phyloP scores from a whole-genome alignment of 2,888 invertebrate genomes.

The Eupithecia pulchellata region DNA sequence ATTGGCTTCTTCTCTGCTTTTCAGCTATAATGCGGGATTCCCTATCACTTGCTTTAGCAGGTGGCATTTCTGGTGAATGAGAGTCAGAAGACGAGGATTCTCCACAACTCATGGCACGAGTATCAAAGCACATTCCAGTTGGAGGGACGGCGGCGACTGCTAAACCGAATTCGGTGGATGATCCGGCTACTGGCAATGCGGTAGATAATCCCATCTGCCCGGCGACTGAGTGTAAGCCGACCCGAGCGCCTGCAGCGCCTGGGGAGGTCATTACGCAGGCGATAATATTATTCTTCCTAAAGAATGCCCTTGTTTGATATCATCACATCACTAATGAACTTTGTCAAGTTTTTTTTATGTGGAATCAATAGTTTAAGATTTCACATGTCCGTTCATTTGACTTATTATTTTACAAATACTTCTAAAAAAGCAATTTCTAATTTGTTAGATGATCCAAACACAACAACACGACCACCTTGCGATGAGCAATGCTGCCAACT shows the following conservation, averaged over 20 bases:
- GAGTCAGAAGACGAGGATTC: slow-evolving; percentile 76
- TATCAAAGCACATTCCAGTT: slow-evolving; percentile 56
- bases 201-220: slow-evolving; percentile 55
- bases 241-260: slow-evolving; percentile 58
- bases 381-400: not conserved
- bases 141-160: slow-evolving; percentile 61
- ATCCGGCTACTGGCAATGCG: slow-evolving; percentile 40
- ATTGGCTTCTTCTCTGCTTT: slow-evolving; percentile 94
- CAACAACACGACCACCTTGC: slow-evolving; percentile 32
- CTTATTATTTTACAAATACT: not conserved
- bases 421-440: not conserved
- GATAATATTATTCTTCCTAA: slow-evolving; percentile 51
- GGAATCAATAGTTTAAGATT: not conserved
- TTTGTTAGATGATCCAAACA: slow-evolving; percentile 18
- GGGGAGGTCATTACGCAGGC: slow-evolving; percentile 66
- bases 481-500: slow-evolving; percentile 37
- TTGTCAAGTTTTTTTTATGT: not conserved
- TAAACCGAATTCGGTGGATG: slow-evolving; percentile 61
- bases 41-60: slow-evolving; percentile 88
- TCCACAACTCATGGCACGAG: slow-evolving; percentile 62
- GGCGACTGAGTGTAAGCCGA: slow-evolving; percentile 60
- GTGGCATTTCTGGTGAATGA: slow-evolving; percentile 72
- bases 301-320: slow-evolving; percentile 58
- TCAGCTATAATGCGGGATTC: slow-evolving; percentile 95
- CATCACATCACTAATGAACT: slow-evolving; percentile 37